phyloP scores from a whole-genome alignment of 2,888 invertebrate genomes.

The Polydrusus tereticollis region DNA sequence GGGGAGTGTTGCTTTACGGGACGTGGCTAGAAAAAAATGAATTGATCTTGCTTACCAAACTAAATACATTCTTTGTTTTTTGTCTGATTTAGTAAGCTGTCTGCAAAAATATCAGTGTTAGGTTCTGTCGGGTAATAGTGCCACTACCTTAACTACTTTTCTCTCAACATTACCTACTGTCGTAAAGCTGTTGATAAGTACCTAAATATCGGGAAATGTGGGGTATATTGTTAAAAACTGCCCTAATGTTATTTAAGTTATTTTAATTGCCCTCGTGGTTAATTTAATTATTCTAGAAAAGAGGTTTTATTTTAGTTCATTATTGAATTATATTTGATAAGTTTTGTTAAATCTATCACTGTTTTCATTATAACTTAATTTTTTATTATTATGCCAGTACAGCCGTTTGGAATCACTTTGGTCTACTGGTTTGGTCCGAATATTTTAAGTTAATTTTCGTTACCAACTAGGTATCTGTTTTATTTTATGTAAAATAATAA shows the following conservation, averaged over 20 bases:
- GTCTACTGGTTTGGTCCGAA: slow-evolving; percentile 12
- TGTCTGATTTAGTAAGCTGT: too few relatives aligned
- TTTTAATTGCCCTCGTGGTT: slow-evolving; percentile 2
- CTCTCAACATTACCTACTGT: too few relatives aligned
- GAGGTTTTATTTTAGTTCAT: slow-evolving; percentile 4
- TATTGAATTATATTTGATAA: neutral
- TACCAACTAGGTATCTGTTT: neutral
- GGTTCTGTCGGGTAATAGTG: too few relatives aligned
- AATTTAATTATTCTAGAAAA: slow-evolving; percentile 4
- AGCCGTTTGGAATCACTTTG: slow-evolving; percentile 4
- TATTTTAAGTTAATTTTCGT: neutral
- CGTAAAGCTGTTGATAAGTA: neutral
- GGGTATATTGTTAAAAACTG: slow-evolving; percentile 12
- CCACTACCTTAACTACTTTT: too few relatives aligned
- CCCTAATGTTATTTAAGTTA: neutral
- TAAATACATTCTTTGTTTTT: too few relatives aligned
- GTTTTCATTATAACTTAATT: neutral
- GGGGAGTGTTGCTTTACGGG: too few relatives aligned
- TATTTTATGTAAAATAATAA: too few relatives aligned
- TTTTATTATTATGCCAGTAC: slow-evolving; percentile 16
- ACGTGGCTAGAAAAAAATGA: too few relatives aligned
- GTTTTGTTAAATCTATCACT: slow-evolving; percentile 1
- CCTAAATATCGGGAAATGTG: neutral
- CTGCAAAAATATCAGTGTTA: too few relatives aligned
- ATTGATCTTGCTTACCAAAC: too few relatives aligned